Evolutionary conservation across 2,888 invertebrate genomes (phyloP).

Genomic region (Charanyca ferruginea): DNA sequence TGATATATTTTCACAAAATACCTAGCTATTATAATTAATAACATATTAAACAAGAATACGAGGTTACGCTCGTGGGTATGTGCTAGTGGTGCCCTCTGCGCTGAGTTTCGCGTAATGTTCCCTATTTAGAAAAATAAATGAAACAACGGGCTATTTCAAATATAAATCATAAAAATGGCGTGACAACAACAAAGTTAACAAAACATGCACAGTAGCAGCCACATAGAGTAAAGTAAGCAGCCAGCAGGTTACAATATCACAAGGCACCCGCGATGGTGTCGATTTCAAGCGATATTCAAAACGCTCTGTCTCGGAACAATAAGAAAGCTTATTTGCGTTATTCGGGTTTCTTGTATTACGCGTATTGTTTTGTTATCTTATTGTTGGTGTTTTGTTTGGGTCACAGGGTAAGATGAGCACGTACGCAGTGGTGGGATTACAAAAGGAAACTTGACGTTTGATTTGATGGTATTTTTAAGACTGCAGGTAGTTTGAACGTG

Average conservation of each 20-base stretch:
- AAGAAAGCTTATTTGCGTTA: constrained; percentile 24
- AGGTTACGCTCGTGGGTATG: no score
- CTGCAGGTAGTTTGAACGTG: no score
- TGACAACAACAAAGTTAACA: background rate
- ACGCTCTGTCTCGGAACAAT: constrained; percentile 42
- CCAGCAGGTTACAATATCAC: constrained; percentile 31
- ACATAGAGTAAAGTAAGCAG: no score
- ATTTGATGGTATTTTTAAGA: background rate
- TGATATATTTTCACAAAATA: no score
- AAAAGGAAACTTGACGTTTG: background rate
- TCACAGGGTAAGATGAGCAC: background rate
- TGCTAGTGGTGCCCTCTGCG: no score
- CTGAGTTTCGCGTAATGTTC: no score
- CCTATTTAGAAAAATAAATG: no score
- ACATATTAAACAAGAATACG: no score
- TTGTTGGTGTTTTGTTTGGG: constrained; percentile 7
- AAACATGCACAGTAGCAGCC: constrained; percentile 6
- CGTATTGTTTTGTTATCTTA: constrained; percentile 28
- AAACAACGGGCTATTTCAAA: no score
- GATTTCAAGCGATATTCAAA: constrained; percentile 40
- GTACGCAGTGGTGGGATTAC: background rate
- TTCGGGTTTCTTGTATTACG: constrained; percentile 40
- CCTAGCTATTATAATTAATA: no score
- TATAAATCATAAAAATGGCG: constrained; percentile 13
- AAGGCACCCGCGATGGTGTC: constrained; percentile 46